Evolutionary conservation across 2,888 invertebrate genomes (phyloP).

Genomic region (Myopa testacea): DNA sequence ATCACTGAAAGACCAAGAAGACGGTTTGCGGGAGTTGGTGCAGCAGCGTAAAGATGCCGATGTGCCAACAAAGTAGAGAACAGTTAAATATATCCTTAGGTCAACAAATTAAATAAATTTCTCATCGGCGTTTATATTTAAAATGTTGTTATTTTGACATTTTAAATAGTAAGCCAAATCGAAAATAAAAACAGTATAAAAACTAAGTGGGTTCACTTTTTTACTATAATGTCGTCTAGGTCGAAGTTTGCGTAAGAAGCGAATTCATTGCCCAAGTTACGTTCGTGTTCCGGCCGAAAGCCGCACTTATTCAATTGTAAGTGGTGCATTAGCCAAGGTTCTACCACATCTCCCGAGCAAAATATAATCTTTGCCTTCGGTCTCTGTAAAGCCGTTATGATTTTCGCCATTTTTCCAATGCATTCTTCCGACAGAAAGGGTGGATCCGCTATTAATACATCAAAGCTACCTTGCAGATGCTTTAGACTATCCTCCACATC

Average conservation of each 20-base stretch:
- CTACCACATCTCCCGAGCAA: constrained; percentile 89
- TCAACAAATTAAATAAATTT: neutral
- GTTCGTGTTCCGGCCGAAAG: constrained; percentile 86
- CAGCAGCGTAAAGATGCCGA: constrained; percentile 73
- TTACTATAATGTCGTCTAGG: constrained; percentile 70
- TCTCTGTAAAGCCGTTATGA: constrained; percentile 80
- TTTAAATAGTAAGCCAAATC: constrained; percentile 17
- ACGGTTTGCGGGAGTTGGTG: constrained; percentile 83
- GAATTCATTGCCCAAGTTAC: constrained; percentile 94
- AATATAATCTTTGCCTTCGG: constrained; percentile 68
- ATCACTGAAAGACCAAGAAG: constrained; percentile 83
- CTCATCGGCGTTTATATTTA: constrained; percentile 10
- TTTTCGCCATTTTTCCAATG: constrained; percentile 82
- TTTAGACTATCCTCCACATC: constrained; percentile 74
- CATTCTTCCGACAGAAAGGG: constrained; percentile 96
- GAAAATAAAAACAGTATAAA: constrained; percentile 7
- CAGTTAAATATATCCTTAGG: neutral
- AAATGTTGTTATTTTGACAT: constrained; percentile 1
- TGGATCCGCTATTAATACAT: constrained; percentile 92
- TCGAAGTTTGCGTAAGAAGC: constrained; percentile 90
- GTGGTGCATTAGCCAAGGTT: constrained; percentile 75
- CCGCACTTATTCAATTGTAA: constrained; percentile 75
- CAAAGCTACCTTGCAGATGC: constrained; percentile 71
- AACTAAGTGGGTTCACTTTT: constrained; percentile 40
- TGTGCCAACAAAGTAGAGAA: constrained; percentile 38